Evolutionary conservation across 1,140 invertebrate genomes (phyloP).

Genomic region (Micrasema minimum): DNA sequence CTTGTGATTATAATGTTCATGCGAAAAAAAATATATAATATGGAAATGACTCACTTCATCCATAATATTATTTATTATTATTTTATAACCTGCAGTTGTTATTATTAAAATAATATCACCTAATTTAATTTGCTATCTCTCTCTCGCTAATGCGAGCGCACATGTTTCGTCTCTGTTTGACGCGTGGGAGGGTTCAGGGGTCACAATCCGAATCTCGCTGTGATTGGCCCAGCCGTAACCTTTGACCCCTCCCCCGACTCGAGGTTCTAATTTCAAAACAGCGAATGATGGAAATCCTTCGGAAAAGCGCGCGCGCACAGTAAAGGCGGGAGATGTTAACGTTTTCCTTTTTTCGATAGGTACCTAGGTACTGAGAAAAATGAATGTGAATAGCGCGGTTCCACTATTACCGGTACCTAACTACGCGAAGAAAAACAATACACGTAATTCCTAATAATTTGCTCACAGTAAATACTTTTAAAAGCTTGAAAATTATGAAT

Average conservation of each 20-base stretch:
- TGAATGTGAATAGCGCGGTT: no score
- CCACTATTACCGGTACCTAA: no score
- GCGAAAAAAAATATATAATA: no score
- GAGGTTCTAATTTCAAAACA: constrained; percentile 36
- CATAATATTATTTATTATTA: no score
- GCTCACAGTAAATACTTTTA: no score
- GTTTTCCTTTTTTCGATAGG: background rate
- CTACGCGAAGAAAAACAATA: no score
- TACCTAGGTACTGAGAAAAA: no score
- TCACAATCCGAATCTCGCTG: constrained; percentile 39
- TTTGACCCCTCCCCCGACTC: constrained; percentile 49
- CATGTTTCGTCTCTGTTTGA: constrained; percentile 38
- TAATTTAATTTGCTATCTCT: constrained; percentile 28
- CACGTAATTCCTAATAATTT: no score
- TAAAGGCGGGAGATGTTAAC: background rate
- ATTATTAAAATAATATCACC: background rate
- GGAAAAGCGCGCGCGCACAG: constrained; percentile 7
- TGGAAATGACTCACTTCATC: no score
- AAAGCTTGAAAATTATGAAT: no score
- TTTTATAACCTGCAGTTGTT: no score
- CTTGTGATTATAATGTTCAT: no score
- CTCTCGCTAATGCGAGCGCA: background rate
- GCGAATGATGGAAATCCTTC: constrained; percentile 18
- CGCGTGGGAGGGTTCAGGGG: constrained; percentile 52
- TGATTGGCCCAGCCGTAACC: constrained; percentile 50